Base-by-base conservation (phyloP, 2,888 invertebrate species). In the Alcis repandata region DNA sequence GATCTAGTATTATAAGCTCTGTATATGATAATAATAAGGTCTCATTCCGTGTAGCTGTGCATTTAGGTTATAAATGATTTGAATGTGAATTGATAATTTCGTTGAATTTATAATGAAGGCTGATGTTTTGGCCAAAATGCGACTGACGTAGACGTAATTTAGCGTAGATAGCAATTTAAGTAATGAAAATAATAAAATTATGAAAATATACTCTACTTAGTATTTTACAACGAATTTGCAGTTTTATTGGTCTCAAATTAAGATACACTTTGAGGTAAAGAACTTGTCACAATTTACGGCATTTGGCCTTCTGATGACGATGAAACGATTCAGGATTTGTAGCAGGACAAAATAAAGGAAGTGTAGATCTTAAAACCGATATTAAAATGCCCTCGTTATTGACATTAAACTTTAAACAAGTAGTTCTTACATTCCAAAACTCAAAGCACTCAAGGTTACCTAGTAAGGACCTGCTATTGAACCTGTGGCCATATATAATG, bases 81-180 rank as follows among this genome's bases (percentile, higher is more conserved):
- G 46, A 58, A 45, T 43, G 19, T 49, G 40, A 59, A 59, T 33
- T 56, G 41, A 52, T 51, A 59, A 64, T 49, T 58, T 43, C 13
- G 46, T 22, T 46, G 40, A 54, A 52, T 66, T 61, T 58, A 48
- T 66, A 46, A 41, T 53, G 52, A 59, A 48, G 63, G 70, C 63
- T 59, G 56, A 27, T 49, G 48, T 59, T 68, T 45, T 73, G 72
- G 79, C 83, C 82, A 82, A 87, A 86, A 78, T 79, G 84, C 85
- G 90, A 90, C 90, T 90, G 90, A 90, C 81, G 76, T 90, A 90
- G 81, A 67, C 61, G 77, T 86, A 85, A 79, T 71, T 71, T 84
- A 83, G 64, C 59, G 68, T 74, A 72, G 59, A 41, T 58, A 48
- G 17, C 20, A 8, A n/a, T 45, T 9, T 58, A 67, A 67, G 49